Conservation (phyloP, 1,140 invertebrate genomes). For the Psilanteris sp. region DNA sequence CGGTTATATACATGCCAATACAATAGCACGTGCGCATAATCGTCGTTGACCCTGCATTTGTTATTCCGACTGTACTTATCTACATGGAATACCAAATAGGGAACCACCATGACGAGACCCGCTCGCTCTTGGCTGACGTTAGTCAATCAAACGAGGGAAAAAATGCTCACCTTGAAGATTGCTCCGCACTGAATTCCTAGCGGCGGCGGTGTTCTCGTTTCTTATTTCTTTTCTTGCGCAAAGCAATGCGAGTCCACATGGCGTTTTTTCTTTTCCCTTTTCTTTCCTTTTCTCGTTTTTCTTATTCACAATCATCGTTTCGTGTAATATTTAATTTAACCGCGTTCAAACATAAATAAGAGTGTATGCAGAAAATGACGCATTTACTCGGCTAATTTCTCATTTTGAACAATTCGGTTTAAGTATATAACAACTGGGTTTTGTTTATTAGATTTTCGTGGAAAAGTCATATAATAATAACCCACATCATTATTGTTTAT, state of each 20-base stretch:
- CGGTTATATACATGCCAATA: slow-evolving; percentile 29
- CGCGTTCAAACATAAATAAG: too few relatives aligned
- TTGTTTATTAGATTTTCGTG: too few relatives aligned
- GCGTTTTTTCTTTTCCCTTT: slow-evolving; percentile 2
- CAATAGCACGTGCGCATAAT: slow-evolving; percentile 63
- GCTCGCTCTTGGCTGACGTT: slow-evolving; percentile 75
- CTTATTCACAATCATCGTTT: not conserved
- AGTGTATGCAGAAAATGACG: too few relatives aligned
- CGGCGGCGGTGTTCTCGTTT: slow-evolving; percentile 56
- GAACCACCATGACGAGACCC: slow-evolving; percentile 69
- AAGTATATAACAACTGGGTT: too few relatives aligned
- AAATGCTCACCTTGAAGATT: slow-evolving; percentile 77
- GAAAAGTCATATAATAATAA: too few relatives aligned
- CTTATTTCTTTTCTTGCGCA: slow-evolving; percentile 45
- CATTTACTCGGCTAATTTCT: too few relatives aligned
- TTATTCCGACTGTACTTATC: slow-evolving; percentile 76
- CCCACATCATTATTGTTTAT: too few relatives aligned
- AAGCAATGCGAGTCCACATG: slow-evolving; percentile 20
- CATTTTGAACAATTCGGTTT: too few relatives aligned
- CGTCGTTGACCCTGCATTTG: slow-evolving; percentile 66
- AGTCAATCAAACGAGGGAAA: slow-evolving; percentile 78
- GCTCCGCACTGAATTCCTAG: slow-evolving; percentile 68
- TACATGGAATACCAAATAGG: slow-evolving; percentile 78
- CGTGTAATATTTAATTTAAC: too few relatives aligned
- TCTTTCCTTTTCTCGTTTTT: too few relatives aligned